Evolutionary conservation across 1,140 invertebrate genomes (phyloP).

Genomic region (Hypsibius dujardini): DNA sequence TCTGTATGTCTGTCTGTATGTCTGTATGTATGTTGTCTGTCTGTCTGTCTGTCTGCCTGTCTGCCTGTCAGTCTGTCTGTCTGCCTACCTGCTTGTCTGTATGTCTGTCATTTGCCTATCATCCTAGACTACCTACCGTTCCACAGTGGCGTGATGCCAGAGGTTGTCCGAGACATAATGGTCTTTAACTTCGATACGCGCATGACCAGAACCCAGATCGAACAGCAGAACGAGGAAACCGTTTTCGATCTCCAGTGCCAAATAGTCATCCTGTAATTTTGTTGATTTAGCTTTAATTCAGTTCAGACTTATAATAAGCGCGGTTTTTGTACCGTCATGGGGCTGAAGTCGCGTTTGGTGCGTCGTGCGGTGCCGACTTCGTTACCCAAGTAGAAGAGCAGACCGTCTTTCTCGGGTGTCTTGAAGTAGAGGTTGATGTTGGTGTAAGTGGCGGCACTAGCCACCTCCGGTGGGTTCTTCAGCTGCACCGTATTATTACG

Average conservation of each 20-base stretch:
- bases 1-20: too few species aligned
- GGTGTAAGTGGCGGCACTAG: slow-evolving; percentile 61
- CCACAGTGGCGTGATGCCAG: slow-evolving; percentile 76
- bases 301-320: not conserved
- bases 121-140: slow-evolving; percentile 42
- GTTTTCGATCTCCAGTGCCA: slow-evolving; percentile 71
- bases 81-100: too few species aligned
- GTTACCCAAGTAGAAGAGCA: slow-evolving; percentile 75
- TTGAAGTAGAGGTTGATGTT: slow-evolving; percentile 64
- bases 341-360: slow-evolving; percentile 33
- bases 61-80: too few species aligned
- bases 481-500: slow-evolving; percentile 62
- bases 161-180: slow-evolving; percentile 52
- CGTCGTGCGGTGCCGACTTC: slow-evolving; percentile 47
- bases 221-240: slow-evolving; percentile 67
- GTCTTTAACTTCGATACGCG: slow-evolving; percentile 47
- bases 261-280: slow-evolving; percentile 56
- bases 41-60: too few species aligned
- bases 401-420: slow-evolving; percentile 57
- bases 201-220: slow-evolving; percentile 66
- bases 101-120: too few species aligned
- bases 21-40: too few species aligned
- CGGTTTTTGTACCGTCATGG: slow-evolving; percentile 40
- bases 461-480: slow-evolving; percentile 60
- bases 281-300: not conserved